These are phyloP conservation scores for Spondyliosoma cantharus DNA, from an alignment of 2,797 vertebrate genomes.

Conservation along the genomic window DNA sequence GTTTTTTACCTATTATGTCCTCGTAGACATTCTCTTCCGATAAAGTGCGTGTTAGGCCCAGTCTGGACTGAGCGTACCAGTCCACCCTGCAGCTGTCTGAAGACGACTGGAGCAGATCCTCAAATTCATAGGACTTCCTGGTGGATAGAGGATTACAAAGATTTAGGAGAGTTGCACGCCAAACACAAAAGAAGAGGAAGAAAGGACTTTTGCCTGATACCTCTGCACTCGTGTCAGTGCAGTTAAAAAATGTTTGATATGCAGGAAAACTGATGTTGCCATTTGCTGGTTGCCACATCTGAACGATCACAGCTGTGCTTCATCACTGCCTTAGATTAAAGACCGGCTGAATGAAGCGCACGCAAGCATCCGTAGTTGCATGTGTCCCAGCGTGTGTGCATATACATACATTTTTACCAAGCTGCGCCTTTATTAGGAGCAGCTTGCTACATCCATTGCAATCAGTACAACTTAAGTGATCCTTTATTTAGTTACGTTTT, in stretches of 20 bases:
- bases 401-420: slow-evolving; percentile 7
- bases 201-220: slow-evolving; percentile 25
- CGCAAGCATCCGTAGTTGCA: slow-evolving; percentile 1
- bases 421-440: slow-evolving; percentile 11
- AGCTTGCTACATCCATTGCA: background rate
- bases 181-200: slow-evolving; percentile 20
- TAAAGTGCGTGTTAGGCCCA: slow-evolving; percentile 95
- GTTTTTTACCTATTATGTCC: slow-evolving; percentile 89
- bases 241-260: slow-evolving; percentile 32
- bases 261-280: slow-evolving; percentile 36
- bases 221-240: slow-evolving; percentile 19
- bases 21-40: slow-evolving; percentile 98
- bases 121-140: slow-evolving; percentile 98
- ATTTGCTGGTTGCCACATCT: slow-evolving; percentile 46
- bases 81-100: slow-evolving; percentile 89
- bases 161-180: slow-evolving; percentile 25
- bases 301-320: slow-evolving; percentile 53
- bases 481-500: no score
- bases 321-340: slow-evolving; percentile 40
- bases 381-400: slow-evolving; percentile 23
- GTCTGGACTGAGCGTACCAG: slow-evolving; percentile 93
- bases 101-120: slow-evolving; percentile 92
- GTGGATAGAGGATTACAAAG: slow-evolving; percentile 53
- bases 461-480: background rate
- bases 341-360: slow-evolving; percentile 17